Base-by-base conservation (phyloP, 1,140 invertebrate species). In the Parasteatoda tepidariorum region DNA sequence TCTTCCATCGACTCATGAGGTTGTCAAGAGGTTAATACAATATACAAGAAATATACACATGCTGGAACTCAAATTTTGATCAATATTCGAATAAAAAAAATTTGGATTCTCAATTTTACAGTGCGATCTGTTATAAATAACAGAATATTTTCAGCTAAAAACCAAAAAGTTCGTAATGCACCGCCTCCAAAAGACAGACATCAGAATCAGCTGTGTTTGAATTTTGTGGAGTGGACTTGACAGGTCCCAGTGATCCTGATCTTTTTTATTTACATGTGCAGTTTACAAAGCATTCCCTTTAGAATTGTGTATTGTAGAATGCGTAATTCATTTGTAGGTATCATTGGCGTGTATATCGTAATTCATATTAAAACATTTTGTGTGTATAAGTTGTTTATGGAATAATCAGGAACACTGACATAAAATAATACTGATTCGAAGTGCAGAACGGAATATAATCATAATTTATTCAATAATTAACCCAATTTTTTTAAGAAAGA, bases 181-280 rank as follows among this genome's bases (percentile, higher is more conserved):
- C 62, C 78, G 31, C 66, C 34, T 57, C 78, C 78, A 34, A 28
- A 9, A 30, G 38, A 84, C 33, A 26, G 89, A 54, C 85, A 2
- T 85, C 18, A 24, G 79, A 86, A n/a, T 28, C 85, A 7, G 64
- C 75, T 24, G 68, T 87, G 7, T 90, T 90, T 84, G 33, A 83
- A 38, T 68, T 86, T 34, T 78, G 81, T 24, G 89, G 89, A 6
- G 85, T 89, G 0, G 89, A 90, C 74, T 89, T 88, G 74, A 87
- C 87, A n/a, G 89, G 89, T 0, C n/a, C 89, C 89, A 2, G 87
- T 91, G 2, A 88, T 90, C 38, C n/a, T n/a, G n/a, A n/a, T n/a
- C n/a, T n/a, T n/a, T n/a, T n/a, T n/a, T n/a, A n/a, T n/a, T n/a
- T n/a, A n/a, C n/a, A n/a, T n/a, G n/a, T n/a, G n/a, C n/a, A n/a